Base-by-base conservation (phyloP, 1,140 invertebrate genomes). In the Ceratosolen fusciceps region DNA sequence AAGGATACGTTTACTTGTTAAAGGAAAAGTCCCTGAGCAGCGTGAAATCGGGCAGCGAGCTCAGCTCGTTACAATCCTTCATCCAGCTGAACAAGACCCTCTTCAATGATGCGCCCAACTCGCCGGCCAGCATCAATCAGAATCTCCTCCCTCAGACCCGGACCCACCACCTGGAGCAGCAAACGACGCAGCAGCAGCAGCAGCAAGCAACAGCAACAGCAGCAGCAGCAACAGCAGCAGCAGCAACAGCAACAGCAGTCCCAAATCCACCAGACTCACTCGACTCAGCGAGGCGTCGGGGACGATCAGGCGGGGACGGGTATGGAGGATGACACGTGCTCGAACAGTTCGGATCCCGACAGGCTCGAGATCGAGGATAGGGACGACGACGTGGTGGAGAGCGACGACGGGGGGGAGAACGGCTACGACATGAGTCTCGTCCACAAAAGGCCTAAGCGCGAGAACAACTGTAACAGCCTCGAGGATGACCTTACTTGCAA, bases 341-440 rank as follows among this genome's bases (percentile, higher is more conserved):
- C 91, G 26, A 91, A 91, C 83, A 91, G 91, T 79, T 90, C 92
- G 3, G 92, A 92, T 87, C 92, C 92, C 21, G 92, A 92, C 80
- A 86, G 92, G 24, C 56, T 81, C 21, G 68, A 77, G 37, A 77
- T 77, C 75, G 80, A 81, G 70, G 52, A 77, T 10, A 37, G 74
- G 12, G 56, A 65, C 16, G 74, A 80, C n/a, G 56, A 60, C 9
- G 21, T 26, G 9, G 76, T 71, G 2, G 52, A 67, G 12, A 54
- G 37, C 39, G 52, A 65, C 4, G 73, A 76, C 0, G 52, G 31
- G 34, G 49, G 71, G 34, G 70, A 73, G 43, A 90, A 90, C 82
- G 89, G 88, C 74, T 89, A 89, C 77, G 89, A 90, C 26, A 90
- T 90, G 89, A 90, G 87, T 2, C 82, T 89, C 0, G 87, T 21